A percentile compares a stretch with the other conserved stretches of the same genome.
Evolutionary conservation across 35 echinoderm and acorn worm genomes (phyloP).

Genomic region (Stichopus chloronotus): DNA sequence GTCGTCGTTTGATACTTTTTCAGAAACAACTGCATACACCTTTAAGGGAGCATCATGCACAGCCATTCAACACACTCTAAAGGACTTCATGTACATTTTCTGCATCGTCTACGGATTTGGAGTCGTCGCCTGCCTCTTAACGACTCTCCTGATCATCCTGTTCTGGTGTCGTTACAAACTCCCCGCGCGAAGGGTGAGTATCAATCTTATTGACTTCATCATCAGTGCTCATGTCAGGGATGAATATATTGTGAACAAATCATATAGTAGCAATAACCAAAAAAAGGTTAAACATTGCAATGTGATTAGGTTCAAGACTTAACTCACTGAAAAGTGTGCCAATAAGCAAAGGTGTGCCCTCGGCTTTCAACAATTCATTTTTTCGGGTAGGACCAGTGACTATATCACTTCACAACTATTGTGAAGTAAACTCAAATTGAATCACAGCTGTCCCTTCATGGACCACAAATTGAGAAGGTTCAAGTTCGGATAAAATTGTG

Average conservation of each 20-base stretch:
- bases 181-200: slow-evolving; percentile 48
- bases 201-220: background rate
- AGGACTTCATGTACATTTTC: slow-evolving; percentile 79
- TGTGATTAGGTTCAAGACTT: background rate
- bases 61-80: slow-evolving; percentile 68
- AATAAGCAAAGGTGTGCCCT: too few relatives aligned
- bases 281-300: background rate
- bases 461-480: too few relatives aligned
- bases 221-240: too few relatives aligned
- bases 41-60: slow-evolving; percentile 75
- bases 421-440: too few relatives aligned
- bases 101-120: slow-evolving; percentile 85
- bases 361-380: too few relatives aligned
- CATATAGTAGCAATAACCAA: background rate
- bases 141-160: slow-evolving; percentile 56
- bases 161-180: slow-evolving; percentile 65
- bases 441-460: too few relatives aligned
- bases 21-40: slow-evolving; percentile 53
- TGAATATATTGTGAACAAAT: too few relatives aligned
- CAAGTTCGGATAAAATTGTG: too few relatives aligned
- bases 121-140: slow-evolving; percentile 69
- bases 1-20: too few relatives aligned
- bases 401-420: too few relatives aligned
- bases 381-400: too few relatives aligned
- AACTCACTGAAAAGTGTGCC: too few relatives aligned